These are phyloP conservation scores for Nipponacmea schrenckii DNA, from an alignment of 2,888 invertebrate genomes.

Conservation along the genomic window DNA sequence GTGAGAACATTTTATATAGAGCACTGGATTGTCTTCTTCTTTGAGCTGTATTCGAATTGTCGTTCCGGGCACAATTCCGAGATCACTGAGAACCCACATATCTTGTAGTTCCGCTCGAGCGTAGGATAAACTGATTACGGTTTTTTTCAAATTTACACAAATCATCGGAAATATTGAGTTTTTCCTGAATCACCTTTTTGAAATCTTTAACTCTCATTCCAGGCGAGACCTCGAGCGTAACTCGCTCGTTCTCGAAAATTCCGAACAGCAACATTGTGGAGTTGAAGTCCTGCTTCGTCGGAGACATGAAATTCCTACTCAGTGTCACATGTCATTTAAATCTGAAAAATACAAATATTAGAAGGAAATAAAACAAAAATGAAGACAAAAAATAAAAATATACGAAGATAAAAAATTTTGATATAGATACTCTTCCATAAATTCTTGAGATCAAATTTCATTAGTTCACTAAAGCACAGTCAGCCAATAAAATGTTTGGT, in stretches of 20 bases:
- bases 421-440: no score
- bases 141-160: conserved; percentile 51
- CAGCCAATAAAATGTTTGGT: no score
- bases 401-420: no score
- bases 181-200: conserved; percentile 50
- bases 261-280: conserved; percentile 59
- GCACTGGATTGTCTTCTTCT: conserved; percentile 61
- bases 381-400: no score
- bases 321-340: no score
- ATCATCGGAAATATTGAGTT: conserved; percentile 51
- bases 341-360: no score
- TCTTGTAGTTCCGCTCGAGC: conserved; percentile 62
- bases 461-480: no score
- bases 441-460: no score
- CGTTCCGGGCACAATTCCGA: conserved; percentile 62
- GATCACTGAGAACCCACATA: conserved; percentile 62
- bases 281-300: neutral
- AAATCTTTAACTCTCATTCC: conserved; percentile 53
- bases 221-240: conserved; percentile 53
- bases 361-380: no score
- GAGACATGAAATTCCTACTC: no score
- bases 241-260: conserved; percentile 52
- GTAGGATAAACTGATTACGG: conserved; percentile 58
- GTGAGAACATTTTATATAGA: conserved; percentile 58
- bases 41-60: conserved; percentile 60